Conservation (phyloP, 1,140 invertebrate genomes). For the Psilanteris sp. region DNA sequence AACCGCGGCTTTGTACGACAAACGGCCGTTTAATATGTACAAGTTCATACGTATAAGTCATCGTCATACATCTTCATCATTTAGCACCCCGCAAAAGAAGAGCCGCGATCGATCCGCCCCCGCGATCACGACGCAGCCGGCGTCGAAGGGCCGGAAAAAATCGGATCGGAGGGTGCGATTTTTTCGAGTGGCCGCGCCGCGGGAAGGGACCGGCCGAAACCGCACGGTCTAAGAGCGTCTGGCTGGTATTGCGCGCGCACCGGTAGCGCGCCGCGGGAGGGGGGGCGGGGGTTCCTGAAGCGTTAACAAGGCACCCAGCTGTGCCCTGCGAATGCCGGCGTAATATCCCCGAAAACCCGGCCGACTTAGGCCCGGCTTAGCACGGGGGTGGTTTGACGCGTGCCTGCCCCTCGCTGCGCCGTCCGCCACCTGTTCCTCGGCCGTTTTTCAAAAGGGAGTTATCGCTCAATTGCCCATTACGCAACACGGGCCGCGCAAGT, state of each 20-base stretch:
- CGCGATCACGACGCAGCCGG: constrained; percentile 13
- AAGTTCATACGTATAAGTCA: no score
- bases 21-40: no score
- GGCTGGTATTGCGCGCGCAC: neutral
- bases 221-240: constrained; percentile 25
- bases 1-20: no score
- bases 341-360: constrained; percentile 23
- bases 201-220: constrained; percentile 14
- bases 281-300: constrained; percentile 39
- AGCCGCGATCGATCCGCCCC: no score
- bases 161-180: constrained; percentile 60
- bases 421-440: constrained; percentile 72
- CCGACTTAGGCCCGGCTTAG: constrained; percentile 53
- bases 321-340: constrained; percentile 64
- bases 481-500: constrained; percentile 52
- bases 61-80: no score
- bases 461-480: constrained; percentile 65
- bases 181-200: constrained; percentile 63
- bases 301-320: constrained; percentile 72
- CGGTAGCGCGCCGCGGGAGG: neutral
- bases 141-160: constrained; percentile 34
- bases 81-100: no score
- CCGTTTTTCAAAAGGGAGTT: constrained; percentile 58
- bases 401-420: constrained; percentile 69
- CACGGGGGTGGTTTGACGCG: constrained; percentile 71